Evolutionary conservation across 2,888 invertebrate species (phyloP), one percentile per base, ranked within the genome.

Genomic region (Sphaerophoria rueppellii): DNA sequence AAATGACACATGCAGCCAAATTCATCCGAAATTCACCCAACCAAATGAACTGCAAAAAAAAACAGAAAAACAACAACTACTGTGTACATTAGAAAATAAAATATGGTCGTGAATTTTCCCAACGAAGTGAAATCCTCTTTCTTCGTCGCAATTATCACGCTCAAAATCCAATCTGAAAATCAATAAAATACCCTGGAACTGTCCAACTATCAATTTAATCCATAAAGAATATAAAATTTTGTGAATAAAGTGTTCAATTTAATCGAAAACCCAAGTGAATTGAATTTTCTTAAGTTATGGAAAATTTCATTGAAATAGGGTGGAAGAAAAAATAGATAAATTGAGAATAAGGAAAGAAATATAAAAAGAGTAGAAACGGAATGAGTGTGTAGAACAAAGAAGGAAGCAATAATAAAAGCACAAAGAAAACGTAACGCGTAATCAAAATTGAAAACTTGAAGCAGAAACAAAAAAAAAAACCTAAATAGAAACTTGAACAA

Each of bases 91-190:
- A 65, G 75, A 80, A 80, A 85, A 76, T 79, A 83, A 83, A 80
- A 81, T 85, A 85, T 85, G 85, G 76, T 81, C 76, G 85, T 70
- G 72, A 76, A 70, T 57, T 85, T 80, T 67, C 81, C 81, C 85
- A 77, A 58, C 70, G 73, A 76, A 80, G 76, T 76, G 85, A 85
- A 81, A 81, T 73, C 69, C 72, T 24, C 24, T 69, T 77, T 82
- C 77, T 76, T 85, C 85, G 81, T 77, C 73, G 24, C 12, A 76
- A 24, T 24, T 24, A 24, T 2, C 46, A 65, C 83, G 73, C 73
- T 77, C 73, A 73, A 54, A 71, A 58, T 77, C 46, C 46, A 16
- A 57, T 35, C 24, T 43, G 67, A 58, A 50, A 65, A 80, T 24
- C 24, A 2, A 1, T 24, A 79, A 70, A 80, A 60, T 65, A 58